Evolutionary conservation across 2,797 vertebrate genomes (phyloP).

Genomic region (Yasuhikotakia modesta): DNA sequence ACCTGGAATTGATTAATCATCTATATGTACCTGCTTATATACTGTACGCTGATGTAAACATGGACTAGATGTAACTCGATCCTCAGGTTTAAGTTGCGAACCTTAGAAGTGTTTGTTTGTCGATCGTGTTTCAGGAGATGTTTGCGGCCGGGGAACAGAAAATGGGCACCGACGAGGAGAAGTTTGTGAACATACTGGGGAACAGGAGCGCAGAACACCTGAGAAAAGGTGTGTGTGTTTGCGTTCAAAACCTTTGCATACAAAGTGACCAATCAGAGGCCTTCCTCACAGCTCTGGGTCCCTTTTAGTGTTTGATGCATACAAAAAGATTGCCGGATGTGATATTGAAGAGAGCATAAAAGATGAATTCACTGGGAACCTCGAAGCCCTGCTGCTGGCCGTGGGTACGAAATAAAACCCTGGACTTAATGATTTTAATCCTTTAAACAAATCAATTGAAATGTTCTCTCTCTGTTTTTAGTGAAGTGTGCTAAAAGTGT

Average conservation of each 20-base stretch:
- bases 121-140: slow-evolving; percentile 78
- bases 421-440: background rate
- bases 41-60: slow-evolving; percentile 25
- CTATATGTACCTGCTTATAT: background rate
- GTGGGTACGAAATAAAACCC: slow-evolving; percentile 86
- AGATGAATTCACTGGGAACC: slow-evolving; percentile 83
- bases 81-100: slow-evolving; percentile 38
- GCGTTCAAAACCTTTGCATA: too few species aligned
- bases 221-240: too few species aligned
- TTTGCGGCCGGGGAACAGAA: slow-evolving; percentile 89
- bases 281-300: slow-evolving; percentile 11
- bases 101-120: slow-evolving; percentile 40
- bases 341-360: slow-evolving; percentile 91
- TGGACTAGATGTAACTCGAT: slow-evolving; percentile 27
- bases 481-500: slow-evolving; percentile 87
- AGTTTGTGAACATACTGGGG: slow-evolving; percentile 90
- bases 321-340: slow-evolving; percentile 88
- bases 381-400: slow-evolving; percentile 87
- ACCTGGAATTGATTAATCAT: background rate
- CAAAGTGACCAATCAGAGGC: slow-evolving; percentile 10
- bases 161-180: slow-evolving; percentile 93
- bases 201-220: slow-evolving; percentile 87
- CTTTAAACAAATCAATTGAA: slow-evolving; percentile 9
- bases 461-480: slow-evolving; percentile 65
- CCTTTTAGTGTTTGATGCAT: slow-evolving; percentile 87